A percentile compares a stretch with the other conserved stretches of the same genome.
Evolutionary conservation across 1,140 invertebrate species (phyloP).

Genomic region (Holcopasites calliopsidis): DNA sequence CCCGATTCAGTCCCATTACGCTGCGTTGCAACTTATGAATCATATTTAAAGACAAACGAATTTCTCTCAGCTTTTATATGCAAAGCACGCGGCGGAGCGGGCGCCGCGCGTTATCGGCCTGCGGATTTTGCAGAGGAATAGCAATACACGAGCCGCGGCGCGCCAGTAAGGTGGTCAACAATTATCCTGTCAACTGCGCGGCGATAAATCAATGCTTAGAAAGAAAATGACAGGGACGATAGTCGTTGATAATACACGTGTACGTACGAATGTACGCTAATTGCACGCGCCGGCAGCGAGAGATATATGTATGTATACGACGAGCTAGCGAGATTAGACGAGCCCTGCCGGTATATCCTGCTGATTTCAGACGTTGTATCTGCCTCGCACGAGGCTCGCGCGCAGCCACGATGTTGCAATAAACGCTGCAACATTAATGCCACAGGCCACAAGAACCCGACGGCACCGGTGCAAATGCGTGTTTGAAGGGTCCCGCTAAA

Average conservation of each 20-base stretch:
- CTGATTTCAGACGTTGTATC: conserved; percentile 30
- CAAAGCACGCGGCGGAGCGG: too few relatives aligned
- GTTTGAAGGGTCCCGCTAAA: not conserved
- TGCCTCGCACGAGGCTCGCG: not conserved
- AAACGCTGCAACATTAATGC: conserved; percentile 31
- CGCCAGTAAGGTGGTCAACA: conserved; percentile 27
- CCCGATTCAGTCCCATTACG: conserved; percentile 14
- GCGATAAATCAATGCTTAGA: conserved; percentile 49
- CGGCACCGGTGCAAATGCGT: not conserved
- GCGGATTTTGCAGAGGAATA: conserved; percentile 22
- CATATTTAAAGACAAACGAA: conserved; percentile 46
- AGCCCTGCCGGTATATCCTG: conserved; percentile 35
- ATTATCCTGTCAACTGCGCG: conserved; percentile 27
- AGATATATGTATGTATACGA: conserved; percentile 27
- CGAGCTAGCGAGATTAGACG: conserved; percentile 35
- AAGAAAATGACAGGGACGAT: conserved; percentile 49
- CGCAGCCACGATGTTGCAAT: conserved; percentile 23
- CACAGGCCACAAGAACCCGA: not conserved
- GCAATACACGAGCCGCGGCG: not conserved
- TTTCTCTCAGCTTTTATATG: conserved; percentile 51
- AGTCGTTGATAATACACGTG: conserved; percentile 50
- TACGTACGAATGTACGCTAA: conserved; percentile 51
- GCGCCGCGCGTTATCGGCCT: conserved; percentile 31
- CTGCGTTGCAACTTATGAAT: conserved; percentile 24
- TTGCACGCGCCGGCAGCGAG: conserved; percentile 31